Base-by-base conservation (phyloP, 2,113 vertebrate species). In the Labrus mixtus region DNA sequence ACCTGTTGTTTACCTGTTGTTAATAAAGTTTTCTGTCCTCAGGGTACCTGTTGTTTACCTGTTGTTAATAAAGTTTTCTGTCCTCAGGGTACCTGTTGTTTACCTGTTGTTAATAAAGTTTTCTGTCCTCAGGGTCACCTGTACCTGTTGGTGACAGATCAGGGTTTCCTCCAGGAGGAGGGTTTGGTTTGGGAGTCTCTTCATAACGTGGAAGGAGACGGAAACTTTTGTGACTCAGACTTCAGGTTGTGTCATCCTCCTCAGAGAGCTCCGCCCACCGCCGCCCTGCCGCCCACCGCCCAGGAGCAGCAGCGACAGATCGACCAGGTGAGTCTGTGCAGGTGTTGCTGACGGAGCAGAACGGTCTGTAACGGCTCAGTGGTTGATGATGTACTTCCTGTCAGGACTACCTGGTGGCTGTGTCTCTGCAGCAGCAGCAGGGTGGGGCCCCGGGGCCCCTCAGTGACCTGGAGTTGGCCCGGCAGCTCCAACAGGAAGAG, bases 131-230 rank as follows among this genome's bases (percentile, higher is more conserved):
- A 98, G 97, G 96, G 95, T 19, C 96, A 99, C 91, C 90, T 99
- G 19, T 99, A 99, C 90, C 93, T 98, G 45, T 90, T 99, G 92
- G 97, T 99, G 90, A 97, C 97, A 0, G 97, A 98, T 84, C 97
- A 98, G 91, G 97, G 97, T 60, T 99, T 95, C 93, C 95, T 99
- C 39, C 95, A 94, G 78, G 97, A 99, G 92, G 94, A 96, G 70
- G 56, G 87, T 0, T 69, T 98, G 86, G 95, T 96, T 10, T 99
- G 97, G 97, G 97, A 98, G 85, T 97, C 96, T 69, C 95, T 99
- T 2, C 97, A 98, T 80, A 97, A 94, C 0, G 96, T 99, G 20
- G 97, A 98, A 0, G 97, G 97, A 0, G 97, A 98, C 74, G 96
- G 97, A 46, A 96, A 97, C 93, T 98, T 99, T 82, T 98, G 97